phyloP scores from a whole-genome alignment of 2,113 vertebrate genomes.

The Redunca redunca region DNA sequence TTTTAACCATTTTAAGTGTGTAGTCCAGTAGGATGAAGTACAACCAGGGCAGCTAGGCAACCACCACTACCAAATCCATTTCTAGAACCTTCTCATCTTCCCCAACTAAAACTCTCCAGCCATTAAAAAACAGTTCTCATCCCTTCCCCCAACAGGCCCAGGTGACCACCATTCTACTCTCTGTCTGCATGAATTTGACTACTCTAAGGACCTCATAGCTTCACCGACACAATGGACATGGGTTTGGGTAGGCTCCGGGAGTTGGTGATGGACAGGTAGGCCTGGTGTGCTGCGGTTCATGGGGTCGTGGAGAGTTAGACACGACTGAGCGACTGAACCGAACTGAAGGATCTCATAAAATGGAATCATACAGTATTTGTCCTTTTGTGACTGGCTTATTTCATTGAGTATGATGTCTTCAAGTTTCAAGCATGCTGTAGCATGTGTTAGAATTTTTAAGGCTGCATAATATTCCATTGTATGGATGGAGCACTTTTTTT shows the following conservation, averaged over 20 bases:
- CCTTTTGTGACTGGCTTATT: background rate
- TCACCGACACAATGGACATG: too few species aligned
- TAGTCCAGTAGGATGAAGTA: background rate
- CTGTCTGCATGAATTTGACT: background rate
- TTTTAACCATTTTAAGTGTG: background rate
- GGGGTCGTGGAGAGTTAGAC: fast-evolving
- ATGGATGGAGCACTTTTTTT: background rate
- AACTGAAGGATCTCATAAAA: background rate
- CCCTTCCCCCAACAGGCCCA: background rate
- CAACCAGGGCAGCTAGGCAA: background rate
- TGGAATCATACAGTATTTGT: background rate
- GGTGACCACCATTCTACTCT: background rate
- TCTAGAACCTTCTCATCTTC: background rate
- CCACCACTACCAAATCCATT: background rate
- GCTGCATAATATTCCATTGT: background rate
- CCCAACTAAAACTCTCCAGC: background rate
- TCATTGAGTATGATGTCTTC: background rate
- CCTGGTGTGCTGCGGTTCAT: background rate
- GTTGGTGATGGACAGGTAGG: too few species aligned
- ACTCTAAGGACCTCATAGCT: background rate
- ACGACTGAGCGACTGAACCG: background rate
- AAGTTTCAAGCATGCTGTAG: background rate
- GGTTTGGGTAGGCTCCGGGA: too few species aligned
- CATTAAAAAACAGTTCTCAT: background rate
- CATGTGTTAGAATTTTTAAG: background rate